Evolutionary conservation across 1,140 invertebrate genomes (phyloP).

Genomic region (Habropoda laboriosa): DNA sequence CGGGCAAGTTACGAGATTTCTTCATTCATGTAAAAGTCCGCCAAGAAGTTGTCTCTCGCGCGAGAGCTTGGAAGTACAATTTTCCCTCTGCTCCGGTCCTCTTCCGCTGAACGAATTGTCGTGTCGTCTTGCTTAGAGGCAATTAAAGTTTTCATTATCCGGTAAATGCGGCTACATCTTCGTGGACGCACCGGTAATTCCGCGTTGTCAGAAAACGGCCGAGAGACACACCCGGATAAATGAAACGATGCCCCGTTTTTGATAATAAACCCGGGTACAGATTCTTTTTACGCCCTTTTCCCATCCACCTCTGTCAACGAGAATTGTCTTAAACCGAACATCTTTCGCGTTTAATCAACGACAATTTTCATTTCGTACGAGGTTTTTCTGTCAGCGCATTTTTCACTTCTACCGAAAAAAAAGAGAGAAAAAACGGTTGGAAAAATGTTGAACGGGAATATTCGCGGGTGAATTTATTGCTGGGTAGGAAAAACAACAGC

Average conservation of each 20-base stretch:
- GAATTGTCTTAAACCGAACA: not conserved
- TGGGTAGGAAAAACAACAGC: not conserved
- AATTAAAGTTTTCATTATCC: slow-evolving; percentile 53
- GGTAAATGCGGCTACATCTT: slow-evolving; percentile 40
- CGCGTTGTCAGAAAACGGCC: not conserved
- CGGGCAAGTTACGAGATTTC: slow-evolving; percentile 13
- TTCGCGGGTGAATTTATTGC: not conserved
- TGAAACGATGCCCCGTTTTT: not conserved
- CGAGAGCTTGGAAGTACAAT: slow-evolving; percentile 5
- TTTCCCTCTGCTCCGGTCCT: slow-evolving; percentile 9
- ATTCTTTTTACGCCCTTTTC: not conserved
- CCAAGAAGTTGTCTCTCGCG: slow-evolving; percentile 12
- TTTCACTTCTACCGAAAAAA: not conserved
- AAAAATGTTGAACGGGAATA: not conserved
- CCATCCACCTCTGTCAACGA: no score
- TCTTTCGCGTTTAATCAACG: not conserved
- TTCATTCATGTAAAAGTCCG: slow-evolving; percentile 43
- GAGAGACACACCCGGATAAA: not conserved
- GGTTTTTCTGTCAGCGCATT: not conserved
- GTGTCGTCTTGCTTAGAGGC: slow-evolving; percentile 46
- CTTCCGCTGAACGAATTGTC: slow-evolving; percentile 34
- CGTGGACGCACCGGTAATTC: slow-evolving; percentile 11
- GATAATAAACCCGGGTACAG: not conserved
- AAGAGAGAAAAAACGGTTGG: not conserved
- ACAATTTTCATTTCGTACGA: not conserved